Base-by-base conservation (phyloP, 2,113 vertebrate genomes). In the Callipepla californica region DNA sequence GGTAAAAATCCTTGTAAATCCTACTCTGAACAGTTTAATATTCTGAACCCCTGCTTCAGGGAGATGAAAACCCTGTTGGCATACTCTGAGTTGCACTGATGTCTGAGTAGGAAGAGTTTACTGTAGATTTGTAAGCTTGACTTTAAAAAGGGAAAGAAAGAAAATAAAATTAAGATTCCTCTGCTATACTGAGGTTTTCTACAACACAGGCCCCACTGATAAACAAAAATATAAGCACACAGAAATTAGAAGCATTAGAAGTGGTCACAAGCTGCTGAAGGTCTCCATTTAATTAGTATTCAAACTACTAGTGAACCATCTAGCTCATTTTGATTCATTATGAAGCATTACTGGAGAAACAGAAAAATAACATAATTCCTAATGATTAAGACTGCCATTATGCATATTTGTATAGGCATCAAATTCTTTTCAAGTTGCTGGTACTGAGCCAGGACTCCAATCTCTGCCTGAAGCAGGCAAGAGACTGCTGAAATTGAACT, bases 291-390 rank as follows among this genome's bases (percentile, higher is more conserved):
- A 96, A 94, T 96, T 94, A 88, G 87, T 80, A 96, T 96, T 96
- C 80, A 85, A 89, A 73, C 89, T 84, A 92, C 62, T 68, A 85
- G 69, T 18, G 1, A 97, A 73, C 32, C 42, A 74, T 94, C 62
- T 69, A 95, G 82, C 67, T 95, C 93, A 93, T 95, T 92, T 92
- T 93, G 69, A 85, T 87, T 95, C 90, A 94, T 96, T 95, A 95
- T 88, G 48, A 87, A 93, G 83, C 84, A 91, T 77, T 92, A 90
- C 68, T 88, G 90, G n/a, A 96, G 90, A 95, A 97, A 96, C 65
- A 77, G 72, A 92, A 94, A 96, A 96, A 96, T 93, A 96, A 89
- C 91, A 94, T 96, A 92, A 96, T 94, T 93, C 77, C 65, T 96
- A 97, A 97, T 94, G 79, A 96, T 89, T 90, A 94, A 93, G 95